These are phyloP conservation scores for Leucoraja ocellata DNA, from an alignment of 2,797 vertebrate genomes.

Conservation along the genomic window DNA sequence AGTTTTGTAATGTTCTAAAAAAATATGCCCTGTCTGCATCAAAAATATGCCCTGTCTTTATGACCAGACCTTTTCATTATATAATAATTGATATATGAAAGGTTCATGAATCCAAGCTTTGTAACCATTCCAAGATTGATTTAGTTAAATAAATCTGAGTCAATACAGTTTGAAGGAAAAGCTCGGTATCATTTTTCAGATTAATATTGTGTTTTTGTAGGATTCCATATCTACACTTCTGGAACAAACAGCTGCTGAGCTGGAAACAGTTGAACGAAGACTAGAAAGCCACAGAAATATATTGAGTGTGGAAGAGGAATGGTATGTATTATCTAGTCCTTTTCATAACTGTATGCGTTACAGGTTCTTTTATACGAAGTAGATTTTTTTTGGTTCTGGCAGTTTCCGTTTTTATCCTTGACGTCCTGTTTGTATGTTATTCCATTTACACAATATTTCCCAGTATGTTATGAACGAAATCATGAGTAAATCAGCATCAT, in stretches of 20 bases:
- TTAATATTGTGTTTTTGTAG: conserved; percentile 53
- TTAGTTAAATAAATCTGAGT: neutral
- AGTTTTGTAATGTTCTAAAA: neutral
- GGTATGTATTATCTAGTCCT: conserved; percentile 58
- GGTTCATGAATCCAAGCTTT: neutral
- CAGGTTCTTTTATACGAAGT: conserved; percentile 25
- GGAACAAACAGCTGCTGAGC: conserved; percentile 62
- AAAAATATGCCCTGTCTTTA: neutral
- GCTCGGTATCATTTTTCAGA: neutral
- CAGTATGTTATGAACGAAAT: neutral
- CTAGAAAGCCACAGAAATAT: conserved; percentile 52
- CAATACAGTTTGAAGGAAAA: neutral
- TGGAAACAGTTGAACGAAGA: conserved; percentile 62
- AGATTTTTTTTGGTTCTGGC: neutral
- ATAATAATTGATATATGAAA: neutral
- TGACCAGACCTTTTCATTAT: neutral
- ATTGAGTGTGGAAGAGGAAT: conserved; percentile 58
- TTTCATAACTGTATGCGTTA: neutral
- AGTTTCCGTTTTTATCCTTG: neutral
- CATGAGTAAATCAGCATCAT: neutral
- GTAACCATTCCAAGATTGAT: neutral
- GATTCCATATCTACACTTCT: conserved; percentile 59
- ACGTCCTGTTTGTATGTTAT: neutral
- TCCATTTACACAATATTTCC: neutral
- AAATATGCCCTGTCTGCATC: neutral